These are phyloP conservation scores for Lacerta bilineata DNA, from an alignment of 2,797 vertebrate species.

Conservation along the genomic window DNA sequence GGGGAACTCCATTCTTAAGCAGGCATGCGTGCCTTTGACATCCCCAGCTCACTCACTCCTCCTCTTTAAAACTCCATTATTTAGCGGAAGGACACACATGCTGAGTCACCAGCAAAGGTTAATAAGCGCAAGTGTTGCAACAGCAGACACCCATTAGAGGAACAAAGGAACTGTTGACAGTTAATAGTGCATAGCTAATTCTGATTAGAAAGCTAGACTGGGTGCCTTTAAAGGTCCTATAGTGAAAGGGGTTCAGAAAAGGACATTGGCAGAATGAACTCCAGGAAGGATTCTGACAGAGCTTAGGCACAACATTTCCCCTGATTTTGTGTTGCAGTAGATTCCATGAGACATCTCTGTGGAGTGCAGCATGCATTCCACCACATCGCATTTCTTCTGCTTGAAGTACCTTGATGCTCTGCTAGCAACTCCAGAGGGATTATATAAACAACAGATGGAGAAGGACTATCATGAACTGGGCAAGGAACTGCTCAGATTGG, in stretches of 20 bases:
- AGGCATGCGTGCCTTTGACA: not conserved
- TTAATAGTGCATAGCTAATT: slow-evolving; percentile 52
- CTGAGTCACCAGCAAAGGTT: slow-evolving; percentile 47
- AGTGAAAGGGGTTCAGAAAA: not conserved
- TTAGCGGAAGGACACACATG: slow-evolving; percentile 32
- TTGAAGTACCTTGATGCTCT: not conserved
- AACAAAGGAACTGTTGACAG: slow-evolving; percentile 41
- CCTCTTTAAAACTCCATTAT: slow-evolving; percentile 30
- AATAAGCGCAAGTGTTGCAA: slow-evolving; percentile 47
- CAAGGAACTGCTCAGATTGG: not conserved
- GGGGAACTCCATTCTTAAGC: not conserved
- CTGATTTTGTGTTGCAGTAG: not conserved
- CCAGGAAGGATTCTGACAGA: not conserved
- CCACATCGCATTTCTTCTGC: not conserved
- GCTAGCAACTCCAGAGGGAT: not conserved
- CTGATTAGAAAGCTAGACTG: slow-evolving; percentile 37
- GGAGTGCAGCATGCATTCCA: not conserved
- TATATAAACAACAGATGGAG: not conserved
- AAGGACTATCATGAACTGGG: not conserved
- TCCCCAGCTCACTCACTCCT: slow-evolving; percentile 13
- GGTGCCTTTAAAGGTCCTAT: slow-evolving; percentile 16
- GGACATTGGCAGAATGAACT: not conserved
- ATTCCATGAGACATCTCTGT: not conserved
- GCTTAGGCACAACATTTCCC: not conserved
- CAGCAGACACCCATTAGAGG: slow-evolving; percentile 44